Evolutionary conservation across 2,888 invertebrate species (phyloP), one percentile per base, ranked within the genome.

Genomic region (Metallyticus violacea): DNA sequence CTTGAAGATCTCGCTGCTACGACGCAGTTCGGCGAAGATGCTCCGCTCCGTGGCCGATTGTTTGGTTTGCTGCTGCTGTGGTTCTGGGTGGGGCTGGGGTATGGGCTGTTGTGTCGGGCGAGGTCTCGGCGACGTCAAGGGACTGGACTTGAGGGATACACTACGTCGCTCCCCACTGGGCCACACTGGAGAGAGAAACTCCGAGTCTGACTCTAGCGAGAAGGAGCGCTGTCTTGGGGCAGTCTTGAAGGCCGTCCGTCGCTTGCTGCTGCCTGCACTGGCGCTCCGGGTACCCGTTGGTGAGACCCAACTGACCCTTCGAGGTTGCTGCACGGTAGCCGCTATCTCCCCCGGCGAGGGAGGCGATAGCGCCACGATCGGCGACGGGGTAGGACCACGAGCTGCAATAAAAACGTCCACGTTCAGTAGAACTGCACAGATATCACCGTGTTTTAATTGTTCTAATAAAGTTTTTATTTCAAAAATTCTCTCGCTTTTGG

Each of bases 1-100:
- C 85, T 91, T 90, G 88, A 91, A 91, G 80, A 91, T 91, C 88
- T 92, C 92, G 83, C 91, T 91, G 85, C 91, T 91, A 78, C 92
- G 89, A 40, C 91, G 88, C 40, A 92, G 89, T 88, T 91, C 91
- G 26, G 91, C 91, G 89, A 91, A 91, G 28, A 92, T 91, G 86
- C 91, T 90, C 77, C 91, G 89, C 89, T 91, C 89, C 87, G 90
- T 88, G 87, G 88, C 81, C 40, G 15, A 4, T 87, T 85, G 87
- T 85, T 89, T 88, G 83, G 88, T 87, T 88, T 89, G 88, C 78
- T 89, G 87, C 79, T 89, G 89, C 79, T 89, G 89, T 79, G 88
- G 88, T 81, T 87, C 85, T 85, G 86, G 88, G 85, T 87, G 90
- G 29, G 88, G 84, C 84, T 87, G 81, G 5, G 76, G n/a, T 15